Evolutionary conservation across 2,113 vertebrate species (phyloP).

Genomic region (Leptodactylus fuscus): DNA sequence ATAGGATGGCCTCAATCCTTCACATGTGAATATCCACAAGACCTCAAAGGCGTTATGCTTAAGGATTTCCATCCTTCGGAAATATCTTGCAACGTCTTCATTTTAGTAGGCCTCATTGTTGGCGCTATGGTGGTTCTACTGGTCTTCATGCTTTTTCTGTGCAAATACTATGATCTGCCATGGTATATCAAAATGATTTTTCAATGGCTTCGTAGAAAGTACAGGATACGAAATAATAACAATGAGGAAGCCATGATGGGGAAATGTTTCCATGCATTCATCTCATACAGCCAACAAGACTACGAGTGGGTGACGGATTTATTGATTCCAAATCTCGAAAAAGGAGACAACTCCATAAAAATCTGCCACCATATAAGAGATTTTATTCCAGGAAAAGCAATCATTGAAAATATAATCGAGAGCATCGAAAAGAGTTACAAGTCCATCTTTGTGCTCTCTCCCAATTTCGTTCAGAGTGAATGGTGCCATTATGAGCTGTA

Average conservation of each 20-base stretch:
- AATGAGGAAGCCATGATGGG: constrained; percentile 58
- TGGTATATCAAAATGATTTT: constrained; percentile 88
- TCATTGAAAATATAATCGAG: constrained; percentile 87
- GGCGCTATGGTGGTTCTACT: constrained; percentile 68
- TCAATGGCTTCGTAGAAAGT: constrained; percentile 86
- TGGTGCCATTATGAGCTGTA: constrained; percentile 96
- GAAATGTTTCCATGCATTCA: constrained; percentile 82
- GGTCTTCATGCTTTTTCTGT: constrained; percentile 67
- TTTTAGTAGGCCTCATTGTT: constrained; percentile 75
- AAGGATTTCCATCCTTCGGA: constrained; percentile 73
- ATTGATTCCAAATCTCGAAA: constrained; percentile 83
- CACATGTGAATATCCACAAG: constrained; percentile 79
- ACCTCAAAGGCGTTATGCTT: constrained; percentile 68
- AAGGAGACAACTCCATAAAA: constrained; percentile 67
- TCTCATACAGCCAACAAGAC: constrained; percentile 88
- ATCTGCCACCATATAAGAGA: constrained; percentile 86
- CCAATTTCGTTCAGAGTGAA: constrained; percentile 89
- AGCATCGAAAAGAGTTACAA: constrained; percentile 87
- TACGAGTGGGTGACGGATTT: constrained; percentile 79
- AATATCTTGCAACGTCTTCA: constrained; percentile 76
- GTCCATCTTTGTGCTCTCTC: constrained; percentile 87
- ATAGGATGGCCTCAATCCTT: constrained; percentile 80
- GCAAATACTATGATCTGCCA: constrained; percentile 77
- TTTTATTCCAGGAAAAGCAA: constrained; percentile 84
- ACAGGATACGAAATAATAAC: constrained; percentile 66